These are phyloP conservation scores for Gymnoscopelus braueri DNA, from an alignment of 2,797 vertebrate species.

Conservation along the genomic window DNA sequence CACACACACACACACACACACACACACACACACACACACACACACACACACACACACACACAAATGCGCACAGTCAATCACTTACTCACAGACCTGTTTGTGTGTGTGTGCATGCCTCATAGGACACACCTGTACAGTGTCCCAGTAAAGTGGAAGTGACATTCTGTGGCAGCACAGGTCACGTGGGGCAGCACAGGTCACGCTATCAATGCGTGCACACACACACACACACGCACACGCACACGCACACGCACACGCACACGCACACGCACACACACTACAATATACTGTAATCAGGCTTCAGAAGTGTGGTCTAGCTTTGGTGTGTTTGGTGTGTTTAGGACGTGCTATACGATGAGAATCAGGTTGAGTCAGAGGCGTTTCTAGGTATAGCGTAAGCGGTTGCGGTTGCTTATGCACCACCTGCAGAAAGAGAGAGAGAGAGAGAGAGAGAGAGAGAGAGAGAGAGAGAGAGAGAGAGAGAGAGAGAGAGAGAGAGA, in stretches of 20 bases:
- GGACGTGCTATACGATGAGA: too few relatives aligned
- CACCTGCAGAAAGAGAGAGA: too few relatives aligned
- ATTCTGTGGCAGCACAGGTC: conserved; percentile 76
- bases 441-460: too few relatives aligned
- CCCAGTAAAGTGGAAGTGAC: conserved; percentile 79
- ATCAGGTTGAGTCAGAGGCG: too few relatives aligned
- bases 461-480: conserved; percentile 35
- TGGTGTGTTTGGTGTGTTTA: too few relatives aligned
- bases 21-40: conserved; percentile 7
- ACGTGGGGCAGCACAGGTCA: conserved; percentile 72
- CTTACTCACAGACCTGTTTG: conserved; percentile 33
- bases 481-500: conserved; percentile 49
- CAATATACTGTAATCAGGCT: too few relatives aligned
- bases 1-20: not conserved
- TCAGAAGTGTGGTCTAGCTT: too few relatives aligned
- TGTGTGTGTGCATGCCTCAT: not conserved
- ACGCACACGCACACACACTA: conserved; percentile 14
- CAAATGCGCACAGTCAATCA: conserved; percentile 28
- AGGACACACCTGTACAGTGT: conserved; percentile 76
- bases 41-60: conserved; percentile 21
- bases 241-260: not conserved
- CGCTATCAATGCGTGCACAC: conserved; percentile 70
- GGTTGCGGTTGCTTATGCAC: too few relatives aligned
- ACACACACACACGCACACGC: conserved; percentile 22
- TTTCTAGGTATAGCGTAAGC: too few relatives aligned